These are phyloP conservation scores for Stegostoma tigrinum DNA, from an alignment of 2,113 vertebrate genomes.

Conservation along the genomic window DNA sequence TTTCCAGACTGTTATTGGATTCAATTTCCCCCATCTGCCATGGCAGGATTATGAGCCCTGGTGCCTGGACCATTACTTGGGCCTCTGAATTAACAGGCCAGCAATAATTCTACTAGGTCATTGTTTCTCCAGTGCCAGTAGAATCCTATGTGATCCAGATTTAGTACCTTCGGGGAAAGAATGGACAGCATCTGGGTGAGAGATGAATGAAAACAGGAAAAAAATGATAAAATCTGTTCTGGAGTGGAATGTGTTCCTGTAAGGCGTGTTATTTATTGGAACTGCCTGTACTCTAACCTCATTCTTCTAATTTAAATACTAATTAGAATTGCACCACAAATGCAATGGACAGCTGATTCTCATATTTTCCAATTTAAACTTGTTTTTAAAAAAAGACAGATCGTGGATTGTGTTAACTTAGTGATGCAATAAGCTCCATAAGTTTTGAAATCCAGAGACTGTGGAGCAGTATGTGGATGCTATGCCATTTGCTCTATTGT, in stretches of 20 bases:
- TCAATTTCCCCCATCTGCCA: too few species aligned
- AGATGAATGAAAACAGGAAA: conserved; percentile 6
- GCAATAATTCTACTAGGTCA: too few species aligned
- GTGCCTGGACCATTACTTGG: too few species aligned
- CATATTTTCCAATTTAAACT: conserved; percentile 17
- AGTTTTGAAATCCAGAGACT: conserved; percentile 13
- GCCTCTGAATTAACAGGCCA: too few species aligned
- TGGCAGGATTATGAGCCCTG: too few species aligned
- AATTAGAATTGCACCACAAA: conserved; percentile 3
- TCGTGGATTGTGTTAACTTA: conserved; percentile 4
- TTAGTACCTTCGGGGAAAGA: neutral
- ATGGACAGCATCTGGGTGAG: neutral
- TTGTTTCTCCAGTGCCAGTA: neutral
- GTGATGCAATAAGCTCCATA: conserved; percentile 1
- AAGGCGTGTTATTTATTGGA: conserved; percentile 13
- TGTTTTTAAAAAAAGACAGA: conserved; percentile 18
- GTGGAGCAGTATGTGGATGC: neutral
- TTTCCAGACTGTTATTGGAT: too few species aligned
- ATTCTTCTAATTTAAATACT: conserved; percentile 7
- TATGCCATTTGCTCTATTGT: neutral
- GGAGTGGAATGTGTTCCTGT: neutral
- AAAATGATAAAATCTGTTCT: conserved; percentile 9
- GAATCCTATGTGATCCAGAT: neutral
- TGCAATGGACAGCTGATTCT: conserved; percentile 18
- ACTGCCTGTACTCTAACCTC: conserved; percentile 30